These are phyloP conservation scores for Trissolcus brochymenae DNA, from an alignment of 2,888 invertebrate genomes.

Conservation along the genomic window DNA sequence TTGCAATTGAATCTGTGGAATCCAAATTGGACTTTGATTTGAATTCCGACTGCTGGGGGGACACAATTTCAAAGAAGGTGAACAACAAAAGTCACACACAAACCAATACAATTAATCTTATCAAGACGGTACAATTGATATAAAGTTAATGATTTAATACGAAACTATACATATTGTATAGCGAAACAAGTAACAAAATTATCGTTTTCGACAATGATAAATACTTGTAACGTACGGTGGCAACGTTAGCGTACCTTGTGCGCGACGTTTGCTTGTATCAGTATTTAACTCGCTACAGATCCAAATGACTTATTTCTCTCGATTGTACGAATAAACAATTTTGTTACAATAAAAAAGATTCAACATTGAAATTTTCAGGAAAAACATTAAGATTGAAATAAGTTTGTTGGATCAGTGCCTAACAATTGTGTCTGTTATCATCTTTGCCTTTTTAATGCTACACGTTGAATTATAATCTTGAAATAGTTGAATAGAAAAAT, in stretches of 20 bases:
- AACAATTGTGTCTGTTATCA: slow-evolving; percentile 47
- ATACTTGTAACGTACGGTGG: slow-evolving; percentile 31
- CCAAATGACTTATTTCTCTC: slow-evolving; percentile 13
- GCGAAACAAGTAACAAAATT: slow-evolving; percentile 14
- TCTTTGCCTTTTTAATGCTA: slow-evolving; percentile 57
- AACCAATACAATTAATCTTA: slow-evolving; percentile 29
- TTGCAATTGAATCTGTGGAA: too few species aligned
- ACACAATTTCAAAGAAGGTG: slow-evolving; percentile 3
- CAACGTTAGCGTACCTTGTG: slow-evolving; percentile 25
- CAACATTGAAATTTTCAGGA: neutral
- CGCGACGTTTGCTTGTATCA: slow-evolving; percentile 50
- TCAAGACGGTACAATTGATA: slow-evolving; percentile 36
- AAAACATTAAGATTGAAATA: neutral
- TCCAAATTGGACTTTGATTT: too few species aligned
- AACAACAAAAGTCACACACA: slow-evolving; percentile 7
- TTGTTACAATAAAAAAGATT: neutral
- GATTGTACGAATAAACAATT: neutral
- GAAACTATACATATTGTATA: slow-evolving; percentile 51
- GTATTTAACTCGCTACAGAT: slow-evolving; percentile 42
- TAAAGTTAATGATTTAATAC: slow-evolving; percentile 39
- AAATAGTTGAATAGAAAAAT: slow-evolving; percentile 43
- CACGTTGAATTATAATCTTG: slow-evolving; percentile 47
- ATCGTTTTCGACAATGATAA: slow-evolving; percentile 40
- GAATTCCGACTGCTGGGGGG: neutral
- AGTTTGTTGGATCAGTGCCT: slow-evolving; percentile 1